Evolutionary conservation across 30 jellyfish, hydroid and myxozoan genomes (phyloP).

Genomic region (Phacellophora camtschatica): DNA sequence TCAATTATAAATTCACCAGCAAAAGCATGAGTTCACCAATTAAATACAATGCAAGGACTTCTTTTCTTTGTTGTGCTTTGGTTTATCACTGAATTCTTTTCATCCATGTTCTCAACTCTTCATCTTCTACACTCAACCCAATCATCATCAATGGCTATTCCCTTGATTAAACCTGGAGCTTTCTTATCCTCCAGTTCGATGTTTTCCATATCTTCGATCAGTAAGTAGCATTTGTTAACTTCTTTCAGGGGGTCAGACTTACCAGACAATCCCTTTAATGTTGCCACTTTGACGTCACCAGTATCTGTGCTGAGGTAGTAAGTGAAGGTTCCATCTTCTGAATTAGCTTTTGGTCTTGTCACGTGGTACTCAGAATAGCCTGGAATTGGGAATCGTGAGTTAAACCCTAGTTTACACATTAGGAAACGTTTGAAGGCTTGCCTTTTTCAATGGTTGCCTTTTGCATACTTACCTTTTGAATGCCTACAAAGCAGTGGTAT

Average conservation of each 20-base stretch:
- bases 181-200: slow-evolving; percentile 21
- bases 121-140: slow-evolving; percentile 75
- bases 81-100: too few species aligned
- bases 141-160: slow-evolving; percentile 74
- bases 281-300: slow-evolving; percentile 62
- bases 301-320: slow-evolving; percentile 54
- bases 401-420: too few species aligned
- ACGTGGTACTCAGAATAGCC: slow-evolving; percentile 65
- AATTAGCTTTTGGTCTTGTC: slow-evolving; percentile 44
- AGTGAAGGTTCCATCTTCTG: slow-evolving; percentile 23
- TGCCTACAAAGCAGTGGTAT: too few species aligned
- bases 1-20: too few species aligned
- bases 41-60: too few species aligned
- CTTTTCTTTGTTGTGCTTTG: too few species aligned
- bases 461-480: too few species aligned
- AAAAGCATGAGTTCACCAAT: too few species aligned
- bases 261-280: slow-evolving; percentile 39
- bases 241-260: slow-evolving; percentile 51
- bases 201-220: slow-evolving; percentile 33
- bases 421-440: too few species aligned
- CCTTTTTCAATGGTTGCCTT: too few species aligned
- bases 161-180: slow-evolving; percentile 69
- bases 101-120: too few species aligned
- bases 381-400: not conserved
- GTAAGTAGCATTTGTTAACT: slow-evolving; percentile 59